phyloP scores from a whole-genome alignment of 2,888 invertebrate genomes.

The Pseudanteris insignis region DNA sequence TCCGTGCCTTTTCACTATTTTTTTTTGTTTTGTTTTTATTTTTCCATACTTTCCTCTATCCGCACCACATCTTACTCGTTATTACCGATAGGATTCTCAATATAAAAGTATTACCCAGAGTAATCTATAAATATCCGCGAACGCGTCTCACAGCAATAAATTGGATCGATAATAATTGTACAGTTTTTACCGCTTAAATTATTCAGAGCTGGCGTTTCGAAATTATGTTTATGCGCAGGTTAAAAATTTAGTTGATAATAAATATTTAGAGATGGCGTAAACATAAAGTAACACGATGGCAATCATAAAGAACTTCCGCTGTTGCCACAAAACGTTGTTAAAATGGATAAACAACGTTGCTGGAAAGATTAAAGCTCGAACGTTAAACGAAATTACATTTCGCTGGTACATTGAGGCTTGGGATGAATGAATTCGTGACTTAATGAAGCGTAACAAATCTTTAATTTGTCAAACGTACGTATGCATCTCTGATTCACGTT shows the following conservation, averaged over 20 bases:
- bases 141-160: slow-evolving; percentile 14
- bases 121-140: slow-evolving; percentile 36
- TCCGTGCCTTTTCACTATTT: slow-evolving; percentile 34
- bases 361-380: slow-evolving; percentile 7
- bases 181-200: slow-evolving; percentile 21
- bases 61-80: slow-evolving; percentile 41
- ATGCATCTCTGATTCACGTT: too few relatives aligned
- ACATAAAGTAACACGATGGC: slow-evolving; percentile 17
- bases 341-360: slow-evolving; percentile 16
- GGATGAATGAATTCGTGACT: too few relatives aligned
- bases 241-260: slow-evolving; percentile 17
- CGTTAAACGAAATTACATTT: too few relatives aligned
- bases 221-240: slow-evolving; percentile 19
- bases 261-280: slow-evolving; percentile 23
- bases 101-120: slow-evolving; percentile 37
- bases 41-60: too few relatives aligned
- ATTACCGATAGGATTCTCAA: slow-evolving; percentile 39
- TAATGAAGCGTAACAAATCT: too few relatives aligned
- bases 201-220: slow-evolving; percentile 11
- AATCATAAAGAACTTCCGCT: too few relatives aligned
- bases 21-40: slow-evolving; percentile 11
- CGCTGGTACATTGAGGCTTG: too few relatives aligned
- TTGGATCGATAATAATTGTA: slow-evolving; percentile 25
- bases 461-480: too few relatives aligned
- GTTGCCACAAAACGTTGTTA: slow-evolving; percentile 16